Evolutionary conservation across 37 sponge, comb jelly and placozoan species (phyloP).

Genomic region (Aphrocallistes beatrix): DNA sequence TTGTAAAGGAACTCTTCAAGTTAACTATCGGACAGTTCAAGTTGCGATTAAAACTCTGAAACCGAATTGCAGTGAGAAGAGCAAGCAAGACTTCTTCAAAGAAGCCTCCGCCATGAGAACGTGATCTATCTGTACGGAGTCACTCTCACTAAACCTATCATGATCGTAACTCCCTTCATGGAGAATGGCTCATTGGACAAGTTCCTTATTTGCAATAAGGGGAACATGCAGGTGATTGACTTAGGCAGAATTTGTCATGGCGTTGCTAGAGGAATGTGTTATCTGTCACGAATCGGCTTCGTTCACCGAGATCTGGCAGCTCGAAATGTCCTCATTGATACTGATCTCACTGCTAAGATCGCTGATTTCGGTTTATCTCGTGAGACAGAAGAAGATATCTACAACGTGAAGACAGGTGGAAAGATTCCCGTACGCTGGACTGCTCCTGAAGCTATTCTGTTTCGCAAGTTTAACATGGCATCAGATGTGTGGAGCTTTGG

Average conservation of each 20-base stretch:
- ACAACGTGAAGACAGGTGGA: conserved; percentile 20
- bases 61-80: background rate
- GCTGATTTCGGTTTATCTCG: conserved; percentile 32
- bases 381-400: conserved; percentile 18
- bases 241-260: background rate
- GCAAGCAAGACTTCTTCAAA: background rate
- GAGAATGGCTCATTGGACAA: conserved; percentile 78
- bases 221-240: background rate
- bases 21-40: background rate
- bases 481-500: conserved; percentile 86
- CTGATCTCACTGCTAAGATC: conserved; percentile 20
- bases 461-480: conserved; percentile 10
- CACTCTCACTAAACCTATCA: conserved; percentile 35
- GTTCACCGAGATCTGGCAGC: background rate
- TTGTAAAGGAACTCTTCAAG: background rate
- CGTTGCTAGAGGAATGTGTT: background rate
- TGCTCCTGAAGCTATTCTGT: conserved; percentile 21
- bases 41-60: background rate
- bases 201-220: conserved; percentile 28
- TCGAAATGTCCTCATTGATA: background rate
- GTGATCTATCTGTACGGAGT: conserved; percentile 8
- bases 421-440: conserved; percentile 32
- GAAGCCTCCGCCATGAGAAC: background rate
- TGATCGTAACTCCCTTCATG: conserved; percentile 92
- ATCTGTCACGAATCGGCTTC: background rate